Evolutionary conservation across 2,888 invertebrate genomes (phyloP), one percentile per base, ranked within the genome.

Genomic region (Drosophila vallismaia): DNA sequence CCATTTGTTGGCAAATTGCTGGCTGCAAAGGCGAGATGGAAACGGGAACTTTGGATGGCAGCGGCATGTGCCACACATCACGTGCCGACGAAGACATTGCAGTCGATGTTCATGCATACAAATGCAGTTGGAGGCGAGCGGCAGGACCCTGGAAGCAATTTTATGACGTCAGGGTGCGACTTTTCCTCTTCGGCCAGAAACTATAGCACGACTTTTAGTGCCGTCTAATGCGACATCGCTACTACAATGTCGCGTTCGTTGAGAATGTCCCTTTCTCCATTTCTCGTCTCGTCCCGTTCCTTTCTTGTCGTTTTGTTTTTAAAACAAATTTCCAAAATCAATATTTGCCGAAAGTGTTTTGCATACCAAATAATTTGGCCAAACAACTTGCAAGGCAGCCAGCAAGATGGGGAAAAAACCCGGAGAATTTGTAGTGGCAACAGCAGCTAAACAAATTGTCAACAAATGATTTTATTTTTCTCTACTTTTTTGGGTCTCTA

Each of bases 331-430:
- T 88, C 77, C 85, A 82, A 85, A 88, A 88, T 88, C 88, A 88
- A 88, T 88, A 88, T 88, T 88, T 88, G 85, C 83, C 85, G 88
- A 89, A 88, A 89, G 89, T 88, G 88, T 88, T 89, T 85, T 88
- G 88, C 88, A 88, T 89, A 77, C 78, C 76, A 88, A 88, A 89
- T 88, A 86, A 84, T 86, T 86, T 81, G 71, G 54, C 72, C 83
- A 79, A 77, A 79, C 73, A 78, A 83, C 78, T 83, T 80, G 78
- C 67, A 77, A 76, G 71, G 52, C 66, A 66, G 45, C 33, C 36
- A 58, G 60, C 40, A 38, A 31, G 48, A 55, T n/a, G 44, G 12
- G 40, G 24, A 36, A 33, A 60, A 69, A 68, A 69, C 42, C 10
- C 33, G 51, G 55, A 77, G 63, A 76, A 84, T 75, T 82, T 82